Evolutionary conservation across 2,888 invertebrate genomes (phyloP).

Genomic region (Cantharis rustica): DNA sequence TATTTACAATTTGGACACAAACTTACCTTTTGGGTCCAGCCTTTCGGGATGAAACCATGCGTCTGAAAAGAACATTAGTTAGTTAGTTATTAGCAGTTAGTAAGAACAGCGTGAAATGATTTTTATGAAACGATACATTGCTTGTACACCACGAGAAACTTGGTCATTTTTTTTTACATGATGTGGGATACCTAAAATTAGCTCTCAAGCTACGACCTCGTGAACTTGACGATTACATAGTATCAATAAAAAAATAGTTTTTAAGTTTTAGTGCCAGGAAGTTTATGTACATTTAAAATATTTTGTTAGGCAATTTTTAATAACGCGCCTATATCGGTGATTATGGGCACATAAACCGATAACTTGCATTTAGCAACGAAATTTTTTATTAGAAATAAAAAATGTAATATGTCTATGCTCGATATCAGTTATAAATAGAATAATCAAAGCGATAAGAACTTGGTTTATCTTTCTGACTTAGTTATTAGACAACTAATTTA

Average conservation of each 20-base stretch:
- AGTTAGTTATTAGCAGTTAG: slow-evolving; percentile 35
- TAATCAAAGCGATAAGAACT: not conserved
- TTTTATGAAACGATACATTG: not conserved
- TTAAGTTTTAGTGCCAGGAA: not conserved
- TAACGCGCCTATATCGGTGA: not conserved
- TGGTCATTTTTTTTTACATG: not conserved
- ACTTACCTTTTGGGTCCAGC: slow-evolving; percentile 90
- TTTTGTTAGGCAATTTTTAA: not conserved
- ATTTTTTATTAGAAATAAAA: not conserved
- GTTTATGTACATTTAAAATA: not conserved
- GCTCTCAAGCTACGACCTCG: not conserved
- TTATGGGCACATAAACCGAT: not conserved
- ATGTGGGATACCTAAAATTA: slow-evolving; percentile 16
- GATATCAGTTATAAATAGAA: not conserved
- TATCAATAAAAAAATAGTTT: not conserved
- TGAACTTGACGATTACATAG: slow-evolving; percentile 4
- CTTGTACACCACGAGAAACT: not conserved
- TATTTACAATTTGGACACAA: not conserved
- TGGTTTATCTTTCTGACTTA: not conserved
- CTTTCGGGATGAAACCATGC: slow-evolving; percentile 93
- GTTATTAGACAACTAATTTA: not conserved
- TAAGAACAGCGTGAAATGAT: slow-evolving; percentile 10
- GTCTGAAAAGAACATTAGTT: slow-evolving; percentile 70
- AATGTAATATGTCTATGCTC: not conserved
- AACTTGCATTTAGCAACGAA: not conserved